A percentile compares a stretch with the other conserved stretches of the same genome.
Evolutionary conservation across 2,888 invertebrate species (phyloP).

Genomic region (Ophion obscuratus): DNA sequence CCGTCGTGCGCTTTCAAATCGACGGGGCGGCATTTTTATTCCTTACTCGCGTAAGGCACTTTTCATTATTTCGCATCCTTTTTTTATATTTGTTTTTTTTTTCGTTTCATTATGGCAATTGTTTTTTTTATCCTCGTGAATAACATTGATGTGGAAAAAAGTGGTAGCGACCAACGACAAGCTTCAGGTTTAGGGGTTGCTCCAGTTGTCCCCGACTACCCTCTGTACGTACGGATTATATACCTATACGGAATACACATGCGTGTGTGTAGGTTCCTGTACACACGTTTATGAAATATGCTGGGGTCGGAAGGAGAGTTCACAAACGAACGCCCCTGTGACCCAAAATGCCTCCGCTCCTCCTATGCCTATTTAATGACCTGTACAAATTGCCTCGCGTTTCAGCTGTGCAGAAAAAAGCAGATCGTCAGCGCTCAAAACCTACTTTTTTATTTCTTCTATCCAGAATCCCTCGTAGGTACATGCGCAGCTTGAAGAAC

Average conservation of each 20-base stretch:
- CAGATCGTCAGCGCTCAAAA: slow-evolving; percentile 12
- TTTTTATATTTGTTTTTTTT: background rate
- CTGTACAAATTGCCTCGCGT: slow-evolving; percentile 31
- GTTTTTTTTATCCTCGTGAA: background rate
- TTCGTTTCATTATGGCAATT: background rate
- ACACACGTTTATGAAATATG: background rate
- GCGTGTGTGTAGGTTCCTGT: no score
- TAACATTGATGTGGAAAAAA: background rate
- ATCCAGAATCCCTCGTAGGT: background rate
- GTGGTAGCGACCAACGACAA: background rate
- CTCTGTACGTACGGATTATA: background rate
- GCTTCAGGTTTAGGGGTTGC: background rate
- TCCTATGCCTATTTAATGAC: slow-evolving; percentile 47
- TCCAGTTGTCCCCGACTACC: background rate
- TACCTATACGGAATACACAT: background rate
- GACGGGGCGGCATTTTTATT: background rate
- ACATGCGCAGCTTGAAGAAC: background rate
- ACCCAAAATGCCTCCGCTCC: slow-evolving; percentile 18
- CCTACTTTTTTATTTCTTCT: background rate
- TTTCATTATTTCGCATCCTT: no score
- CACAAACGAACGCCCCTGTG: slow-evolving; percentile 17
- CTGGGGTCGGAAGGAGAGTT: background rate
- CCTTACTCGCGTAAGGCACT: no score
- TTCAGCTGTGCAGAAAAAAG: background rate
- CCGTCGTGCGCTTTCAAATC: background rate